These are phyloP conservation scores for Microplitis demolitor DNA, from an alignment of 1,140 invertebrate genomes.

Conservation along the genomic window DNA sequence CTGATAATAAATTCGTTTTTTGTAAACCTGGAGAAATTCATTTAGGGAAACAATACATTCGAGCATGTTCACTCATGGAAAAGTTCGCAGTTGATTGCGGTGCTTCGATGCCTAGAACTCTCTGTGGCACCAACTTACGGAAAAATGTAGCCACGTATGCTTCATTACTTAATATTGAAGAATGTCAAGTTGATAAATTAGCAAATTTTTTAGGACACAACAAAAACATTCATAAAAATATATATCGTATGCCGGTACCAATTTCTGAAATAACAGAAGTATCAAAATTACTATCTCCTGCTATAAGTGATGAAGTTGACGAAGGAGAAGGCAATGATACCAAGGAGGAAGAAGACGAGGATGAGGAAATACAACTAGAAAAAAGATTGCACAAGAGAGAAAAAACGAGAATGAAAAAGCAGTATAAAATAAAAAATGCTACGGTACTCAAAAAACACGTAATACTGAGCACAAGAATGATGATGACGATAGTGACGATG, in stretches of 20 bases:
- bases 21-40: background rate
- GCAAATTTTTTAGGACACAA: slow-evolving; percentile 11
- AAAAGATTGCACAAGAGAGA: background rate
- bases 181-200: background rate
- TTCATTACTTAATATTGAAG: background rate
- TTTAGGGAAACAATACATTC: background rate
- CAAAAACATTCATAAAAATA: slow-evolving; percentile 11
- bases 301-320: background rate
- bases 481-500: no score
- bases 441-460: background rate
- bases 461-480: background rate
- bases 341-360: background rate
- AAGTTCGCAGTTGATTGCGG: background rate
- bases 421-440: background rate
- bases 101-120: background rate
- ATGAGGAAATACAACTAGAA: background rate
- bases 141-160: slow-evolving; percentile 8
- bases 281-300: background rate
- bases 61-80: slow-evolving; percentile 5
- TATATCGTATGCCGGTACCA: slow-evolving; percentile 2
- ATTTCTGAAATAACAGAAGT: slow-evolving; percentile 11
- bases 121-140: background rate
- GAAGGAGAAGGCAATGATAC: background rate
- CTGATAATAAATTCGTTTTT: slow-evolving; percentile 5
- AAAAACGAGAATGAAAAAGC: background rate